Base-by-base conservation (phyloP, 2,797 vertebrate genomes). In the Arrhamphus sclerolepis region DNA sequence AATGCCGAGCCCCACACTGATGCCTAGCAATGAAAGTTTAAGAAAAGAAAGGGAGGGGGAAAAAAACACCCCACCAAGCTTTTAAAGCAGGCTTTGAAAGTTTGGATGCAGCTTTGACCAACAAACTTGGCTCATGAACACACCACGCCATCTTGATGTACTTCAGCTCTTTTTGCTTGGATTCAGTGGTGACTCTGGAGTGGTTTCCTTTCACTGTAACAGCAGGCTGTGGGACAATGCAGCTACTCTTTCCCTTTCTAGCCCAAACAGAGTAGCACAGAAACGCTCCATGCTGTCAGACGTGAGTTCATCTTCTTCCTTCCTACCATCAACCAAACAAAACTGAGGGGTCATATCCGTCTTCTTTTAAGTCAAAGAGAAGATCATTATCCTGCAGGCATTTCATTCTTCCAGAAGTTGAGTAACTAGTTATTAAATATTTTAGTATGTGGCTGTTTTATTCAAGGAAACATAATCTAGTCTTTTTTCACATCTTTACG, bases 141-240 rank as follows among this genome's bases (percentile, higher is more conserved):
- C 69, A 69, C 57, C 14, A 56, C 70, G 68, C 66, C 80, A 70
- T 86, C 77, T 77, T 74, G 70, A 82, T 83, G 78, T 66, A 66
- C 79, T 74, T 58, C 49, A 63, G 58, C 39, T 62, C 59, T 80
- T 77, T 84, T 77, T 62, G 76, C 75, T 62, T 48, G 70, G 39
- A 56, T 85, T 88, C 86, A 83, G 63, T 39, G 44, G 86, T 71
- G 83, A 85, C 83, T 82, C 83, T 89, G 79, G 66, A 78, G 72
- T 55, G 14, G 72, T 68, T 86, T 84, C 66, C 82, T 87, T 75
- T 84, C 84, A 83, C 69, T 57, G 39, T 70, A 75, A 82, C 80
- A 56, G 78, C 72, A 80, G 85, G 81, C 77, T 75, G 53, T 63
- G 61, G 70, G 75, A 89, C 86, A 90, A 87, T 84, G 77, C 16